Percentiles rank a stretch among this genome's conserved stretches.
phyloP scores from a whole-genome alignment of 2,113 vertebrate genomes.

The Dascyllus trimaculatus region DNA sequence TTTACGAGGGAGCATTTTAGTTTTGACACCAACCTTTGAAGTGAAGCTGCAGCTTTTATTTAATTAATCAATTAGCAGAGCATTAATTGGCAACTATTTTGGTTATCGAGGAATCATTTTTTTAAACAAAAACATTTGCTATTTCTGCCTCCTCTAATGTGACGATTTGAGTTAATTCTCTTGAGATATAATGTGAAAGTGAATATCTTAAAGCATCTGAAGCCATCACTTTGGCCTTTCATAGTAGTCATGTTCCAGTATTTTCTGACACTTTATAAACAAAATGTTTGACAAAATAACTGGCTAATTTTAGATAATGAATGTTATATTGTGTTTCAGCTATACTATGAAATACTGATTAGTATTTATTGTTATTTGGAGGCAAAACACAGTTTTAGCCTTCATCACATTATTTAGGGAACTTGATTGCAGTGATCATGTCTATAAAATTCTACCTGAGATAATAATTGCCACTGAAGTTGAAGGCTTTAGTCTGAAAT shows the following conservation, averaged over 20 bases:
- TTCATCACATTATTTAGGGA: not conserved
- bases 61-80: not conserved
- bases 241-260: not conserved
- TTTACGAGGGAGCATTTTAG: constrained; percentile 41
- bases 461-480: constrained; percentile 5
- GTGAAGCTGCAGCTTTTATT: constrained; percentile 9
- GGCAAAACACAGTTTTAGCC: not conserved
- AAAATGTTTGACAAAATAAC: not conserved
- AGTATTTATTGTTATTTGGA: not conserved
- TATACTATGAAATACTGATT: not conserved
- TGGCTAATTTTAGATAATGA: too few species aligned
- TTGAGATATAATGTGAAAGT: too few species aligned
- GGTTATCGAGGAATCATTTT: not conserved
- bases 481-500: constrained; percentile 7
- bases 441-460: not conserved
- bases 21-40: constrained; percentile 42
- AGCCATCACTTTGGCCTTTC: not conserved
- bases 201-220: not conserved
- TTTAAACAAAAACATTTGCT: not conserved
- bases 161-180: not conserved
- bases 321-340: not conserved
- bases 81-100: not conserved
- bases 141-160: not conserved
- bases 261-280: not conserved
- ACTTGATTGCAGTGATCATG: not conserved